A percentile compares a stretch with the other conserved stretches of the same genome.
Evolutionary conservation across 2,113 vertebrate genomes (phyloP).

Genomic region (Monopterus albus): DNA sequence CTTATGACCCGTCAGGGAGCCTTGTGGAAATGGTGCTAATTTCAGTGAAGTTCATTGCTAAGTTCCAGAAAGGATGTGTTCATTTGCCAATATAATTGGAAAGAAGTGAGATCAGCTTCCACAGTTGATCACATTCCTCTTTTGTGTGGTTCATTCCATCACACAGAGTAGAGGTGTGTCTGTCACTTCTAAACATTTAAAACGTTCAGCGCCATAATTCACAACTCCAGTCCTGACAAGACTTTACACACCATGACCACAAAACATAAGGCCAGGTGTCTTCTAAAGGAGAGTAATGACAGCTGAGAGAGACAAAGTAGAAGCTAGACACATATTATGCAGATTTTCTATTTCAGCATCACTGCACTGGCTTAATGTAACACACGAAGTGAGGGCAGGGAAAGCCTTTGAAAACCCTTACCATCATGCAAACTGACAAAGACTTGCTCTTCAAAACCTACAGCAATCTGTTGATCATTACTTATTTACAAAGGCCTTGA

Average conservation of each 20-base stretch:
- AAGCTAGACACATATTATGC: slow-evolving; percentile 82
- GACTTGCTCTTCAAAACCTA: slow-evolving; percentile 96
- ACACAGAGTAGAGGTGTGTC: slow-evolving; percentile 6
- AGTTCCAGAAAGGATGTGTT: slow-evolving; percentile 60
- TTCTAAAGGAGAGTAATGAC: slow-evolving; percentile 38
- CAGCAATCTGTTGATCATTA: slow-evolving; percentile 99
- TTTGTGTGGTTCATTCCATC: slow-evolving; percentile 17
- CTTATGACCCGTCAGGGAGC: slow-evolving; percentile 78
- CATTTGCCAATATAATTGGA: slow-evolving; percentile 46
- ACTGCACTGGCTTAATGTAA: slow-evolving; percentile 69
- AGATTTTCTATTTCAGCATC: slow-evolving; percentile 81
- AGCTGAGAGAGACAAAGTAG: slow-evolving; percentile 56
- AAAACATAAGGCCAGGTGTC: slow-evolving; percentile 55
- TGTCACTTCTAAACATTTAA: slow-evolving; percentile 34
- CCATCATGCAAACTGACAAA: slow-evolving; percentile 95
- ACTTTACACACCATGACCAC: slow-evolving; percentile 37
- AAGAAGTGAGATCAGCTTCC: slow-evolving; percentile 36
- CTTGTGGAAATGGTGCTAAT: slow-evolving; percentile 73
- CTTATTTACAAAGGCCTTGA: slow-evolving; percentile 97
- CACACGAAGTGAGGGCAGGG: slow-evolving; percentile 62
- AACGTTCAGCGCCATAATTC: slow-evolving; percentile 52
- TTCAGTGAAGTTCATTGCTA: slow-evolving; percentile 60
- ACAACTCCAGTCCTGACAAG: slow-evolving; percentile 38
- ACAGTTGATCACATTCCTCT: slow-evolving; percentile 32
- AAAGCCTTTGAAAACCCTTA: slow-evolving; percentile 90